These are phyloP conservation scores for Drosophila kurseongensis DNA, from an alignment of 1,140 invertebrate genomes.

Conservation along the genomic window DNA sequence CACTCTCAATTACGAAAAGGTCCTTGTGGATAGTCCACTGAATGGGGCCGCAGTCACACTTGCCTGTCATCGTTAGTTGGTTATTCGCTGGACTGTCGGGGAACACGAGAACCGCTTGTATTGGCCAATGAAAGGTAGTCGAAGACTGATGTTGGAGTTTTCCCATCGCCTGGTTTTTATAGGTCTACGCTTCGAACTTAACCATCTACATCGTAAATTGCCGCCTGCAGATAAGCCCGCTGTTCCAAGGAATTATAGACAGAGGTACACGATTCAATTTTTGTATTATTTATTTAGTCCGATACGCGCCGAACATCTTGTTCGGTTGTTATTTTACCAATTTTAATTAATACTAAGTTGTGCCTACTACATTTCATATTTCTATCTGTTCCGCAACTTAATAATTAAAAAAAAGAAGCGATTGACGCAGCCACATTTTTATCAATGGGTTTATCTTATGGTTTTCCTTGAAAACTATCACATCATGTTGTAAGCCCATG, in stretches of 20 bases:
- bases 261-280: conserved; percentile 55
- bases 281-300: conserved; percentile 47
- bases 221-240: conserved; percentile 29
- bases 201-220: conserved; percentile 38
- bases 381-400: conserved; percentile 38
- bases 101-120: conserved; percentile 10
- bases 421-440: conserved; percentile 7
- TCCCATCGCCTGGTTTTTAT: conserved; percentile 36
- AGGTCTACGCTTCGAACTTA: conserved; percentile 16
- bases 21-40: not conserved
- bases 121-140: conserved; percentile 34
- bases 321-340: conserved; percentile 38
- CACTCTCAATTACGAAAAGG: not conserved
- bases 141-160: conserved; percentile 39
- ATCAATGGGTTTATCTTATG: conserved; percentile 6
- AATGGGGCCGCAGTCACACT: conserved; percentile 3
- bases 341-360: conserved; percentile 63
- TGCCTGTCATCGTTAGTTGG: conserved; percentile 46
- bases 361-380: conserved; percentile 7
- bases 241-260: conserved; percentile 28
- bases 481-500: not conserved
- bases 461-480: conserved; percentile 11
- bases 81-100: not conserved
- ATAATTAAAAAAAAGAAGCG: conserved; percentile 29
- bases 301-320: conserved; percentile 24